Evolutionary conservation across 2,888 invertebrate genomes (phyloP), one percentile per base, ranked within the genome.

Genomic region (Watsonalla cultraria): DNA sequence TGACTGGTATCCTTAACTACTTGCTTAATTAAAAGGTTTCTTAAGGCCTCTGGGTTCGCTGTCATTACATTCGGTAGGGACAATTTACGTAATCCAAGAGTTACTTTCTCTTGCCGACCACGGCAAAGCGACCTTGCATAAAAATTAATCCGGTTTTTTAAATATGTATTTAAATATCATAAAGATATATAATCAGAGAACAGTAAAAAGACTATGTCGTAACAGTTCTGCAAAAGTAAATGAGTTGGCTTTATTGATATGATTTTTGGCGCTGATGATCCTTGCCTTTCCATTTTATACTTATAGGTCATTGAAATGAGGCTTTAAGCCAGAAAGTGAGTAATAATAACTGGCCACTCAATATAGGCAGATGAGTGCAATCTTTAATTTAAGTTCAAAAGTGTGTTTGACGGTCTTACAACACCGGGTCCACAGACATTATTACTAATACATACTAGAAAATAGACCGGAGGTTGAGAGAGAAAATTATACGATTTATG

Each of bases 31-130:
- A 5, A n/a, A 7, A 42, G 11, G 9, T 42, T 48, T 13, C 11
- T 6, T 35, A 48, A 48, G 34, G 34, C 42, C 11, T 42, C 42
- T 42, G 42, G 2, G 11, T 11, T 11, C 11, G 15, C 15, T 35
- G 8, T 7, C 7, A 34, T 15, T 35, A 13, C 13, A 47, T 35
- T 47, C 13, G 15, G 49, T 14, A 39, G 49, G 58, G 57, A 58
- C 54, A 48, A 55, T 60, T 59, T 61, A 63, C 55, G 63, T 60
- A 65, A 65, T 54, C 55, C n/a, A 57, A 63, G 67, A 58, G 64
- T 65, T 64, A 65, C 65, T 56, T 54, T 42, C 42, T 42, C 42
- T 42, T 60, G 59, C 62, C 52, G 61, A 54, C 54, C 53, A 42
- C 46, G 46, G 53, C 50, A 52, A 51, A 53, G 7, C 61, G 59